Evolutionary conservation across 2,888 invertebrate species (phyloP).

Genomic region (Cryptophagus acutangulus): DNA sequence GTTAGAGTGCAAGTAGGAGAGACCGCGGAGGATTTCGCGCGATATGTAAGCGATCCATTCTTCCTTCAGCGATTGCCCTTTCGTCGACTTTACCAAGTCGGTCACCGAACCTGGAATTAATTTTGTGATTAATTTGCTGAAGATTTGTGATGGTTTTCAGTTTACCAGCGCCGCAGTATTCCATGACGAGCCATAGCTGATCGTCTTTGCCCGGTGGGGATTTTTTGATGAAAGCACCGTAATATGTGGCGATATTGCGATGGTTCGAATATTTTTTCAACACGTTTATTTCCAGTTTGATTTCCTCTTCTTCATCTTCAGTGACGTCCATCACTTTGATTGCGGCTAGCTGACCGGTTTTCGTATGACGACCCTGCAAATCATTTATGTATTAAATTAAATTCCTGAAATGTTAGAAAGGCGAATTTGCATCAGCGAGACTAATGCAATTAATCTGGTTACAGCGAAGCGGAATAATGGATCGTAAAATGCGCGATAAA

Average conservation of each 20-base stretch:
- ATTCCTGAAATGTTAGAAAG: no score
- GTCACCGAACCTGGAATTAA: conserved; percentile 91
- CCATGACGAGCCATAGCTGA: conserved; percentile 99
- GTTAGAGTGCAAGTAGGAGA: conserved; percentile 96
- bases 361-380: conserved; percentile 92
- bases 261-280: conserved; percentile 98
- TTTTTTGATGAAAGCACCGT: conserved; percentile 99
- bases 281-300: conserved; percentile 99
- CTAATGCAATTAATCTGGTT: no score
- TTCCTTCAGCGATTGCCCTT: conserved; percentile 96
- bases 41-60: conserved; percentile 99
- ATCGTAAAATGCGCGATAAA: no score
- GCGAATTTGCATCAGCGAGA: no score
- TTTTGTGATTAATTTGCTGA: neutral
- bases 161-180: conserved; percentile 94
- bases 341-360: conserved; percentile 98
- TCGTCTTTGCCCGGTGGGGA: conserved; percentile 98
- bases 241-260: conserved; percentile 99
- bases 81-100: conserved; percentile 98
- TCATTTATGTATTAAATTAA: conserved; percentile 1
- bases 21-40: conserved; percentile 89
- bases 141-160: neutral
- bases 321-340: conserved; percentile 99
- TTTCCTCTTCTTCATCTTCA: conserved; percentile 99
- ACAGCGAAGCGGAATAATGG: no score